Conservation (phyloP, 1,140 invertebrate genomes). For the Ridgeia piscesae region DNA sequence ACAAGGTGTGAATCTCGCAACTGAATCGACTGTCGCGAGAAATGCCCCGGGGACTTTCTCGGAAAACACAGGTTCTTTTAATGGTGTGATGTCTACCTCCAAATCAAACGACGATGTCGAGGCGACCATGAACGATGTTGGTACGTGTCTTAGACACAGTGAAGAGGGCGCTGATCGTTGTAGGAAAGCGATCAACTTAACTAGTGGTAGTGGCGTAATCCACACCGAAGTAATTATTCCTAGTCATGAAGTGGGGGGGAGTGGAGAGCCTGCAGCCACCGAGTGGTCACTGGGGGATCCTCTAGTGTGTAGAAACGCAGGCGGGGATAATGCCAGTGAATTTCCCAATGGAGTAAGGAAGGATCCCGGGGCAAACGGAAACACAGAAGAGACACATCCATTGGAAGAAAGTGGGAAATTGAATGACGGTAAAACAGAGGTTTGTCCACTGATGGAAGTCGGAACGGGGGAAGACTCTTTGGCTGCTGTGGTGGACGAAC, state of each 20-base stretch:
- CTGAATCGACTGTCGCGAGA: background rate
- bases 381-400: background rate
- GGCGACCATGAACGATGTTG: background rate
- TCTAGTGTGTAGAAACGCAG: background rate
- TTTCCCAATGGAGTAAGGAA: background rate
- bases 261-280: constrained; percentile 22
- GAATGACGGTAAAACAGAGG: background rate
- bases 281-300: background rate
- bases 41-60: background rate
- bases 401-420: background rate
- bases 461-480: background rate
- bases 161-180: background rate
- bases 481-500: background rate
- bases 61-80: background rate
- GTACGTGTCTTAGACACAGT: background rate
- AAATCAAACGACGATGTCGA: background rate
- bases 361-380: background rate
- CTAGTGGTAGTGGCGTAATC: constrained; percentile 36
- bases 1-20: background rate
- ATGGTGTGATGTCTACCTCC: background rate
- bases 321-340: background rate
- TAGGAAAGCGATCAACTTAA: background rate
- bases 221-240: constrained; percentile 37
- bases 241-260: constrained; percentile 33
- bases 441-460: background rate